These are phyloP conservation scores for Hyperoodon ampullatus DNA, from an alignment of 2,113 vertebrate genomes.

Conservation along the genomic window DNA sequence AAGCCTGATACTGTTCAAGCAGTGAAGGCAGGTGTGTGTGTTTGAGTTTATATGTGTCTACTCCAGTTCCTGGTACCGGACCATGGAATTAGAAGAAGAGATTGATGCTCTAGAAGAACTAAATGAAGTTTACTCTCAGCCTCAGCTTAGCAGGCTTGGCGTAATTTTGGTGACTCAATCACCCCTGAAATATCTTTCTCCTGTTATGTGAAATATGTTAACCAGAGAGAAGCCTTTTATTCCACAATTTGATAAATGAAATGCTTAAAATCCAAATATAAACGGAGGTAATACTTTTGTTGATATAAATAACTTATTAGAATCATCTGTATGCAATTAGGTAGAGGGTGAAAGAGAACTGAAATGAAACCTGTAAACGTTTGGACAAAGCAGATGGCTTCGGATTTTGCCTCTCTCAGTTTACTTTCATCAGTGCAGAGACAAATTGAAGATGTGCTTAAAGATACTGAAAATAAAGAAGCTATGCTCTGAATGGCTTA, in stretches of 20 bases:
- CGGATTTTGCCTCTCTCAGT: not conserved
- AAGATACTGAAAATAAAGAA: constrained; percentile 10
- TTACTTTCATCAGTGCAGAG: not conserved
- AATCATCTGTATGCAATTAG: not conserved
- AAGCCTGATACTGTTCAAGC: not conserved
- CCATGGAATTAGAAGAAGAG: not conserved
- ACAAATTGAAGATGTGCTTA: not conserved
- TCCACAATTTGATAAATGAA: constrained; percentile 38
- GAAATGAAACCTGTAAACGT: not conserved
- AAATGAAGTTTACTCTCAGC: not conserved
- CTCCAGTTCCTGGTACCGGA: not conserved
- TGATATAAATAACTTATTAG: not conserved
- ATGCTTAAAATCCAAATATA: constrained; percentile 10
- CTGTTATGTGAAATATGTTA: not conserved
- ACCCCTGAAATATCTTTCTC: not conserved
- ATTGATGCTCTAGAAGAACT: not conserved
- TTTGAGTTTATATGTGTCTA: not conserved
- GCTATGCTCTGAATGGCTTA: not conserved
- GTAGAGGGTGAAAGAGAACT: not conserved
- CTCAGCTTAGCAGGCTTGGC: not conserved
- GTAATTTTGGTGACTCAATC: not conserved
- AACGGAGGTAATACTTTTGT: not conserved
- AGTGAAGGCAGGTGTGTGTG: no score
- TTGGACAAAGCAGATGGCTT: not conserved
- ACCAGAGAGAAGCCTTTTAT: not conserved